Base-by-base conservation (phyloP, 23 tunicate species). In the Pegea sp. region DNA sequence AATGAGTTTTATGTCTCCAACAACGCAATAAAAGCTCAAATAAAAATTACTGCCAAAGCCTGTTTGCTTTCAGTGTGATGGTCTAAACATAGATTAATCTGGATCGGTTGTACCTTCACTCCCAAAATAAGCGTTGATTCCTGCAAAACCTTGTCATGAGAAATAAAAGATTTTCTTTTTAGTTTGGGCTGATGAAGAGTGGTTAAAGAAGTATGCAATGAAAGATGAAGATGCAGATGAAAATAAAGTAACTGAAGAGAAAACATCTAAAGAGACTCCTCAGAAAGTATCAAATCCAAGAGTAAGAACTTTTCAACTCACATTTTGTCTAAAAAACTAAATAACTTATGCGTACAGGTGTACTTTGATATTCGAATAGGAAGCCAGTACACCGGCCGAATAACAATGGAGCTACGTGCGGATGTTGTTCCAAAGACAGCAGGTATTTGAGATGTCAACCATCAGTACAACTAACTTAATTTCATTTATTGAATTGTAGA, bases 161-260 rank as follows among this genome's bases (percentile, higher is more conserved):
- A n/a, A n/a, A n/a, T n/a, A n/a, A 16, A 11, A 48, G 46, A 52
- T 49, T 13, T 54, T 62, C 11, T 11, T n/a, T 57, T 2, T 24
- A 57, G 98, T 90, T 11, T 90, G 98, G 98, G 98, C 98, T 30
- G 98, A 90, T 72, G 98, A 90, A 33, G 89, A 81, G 21, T 90
- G 98, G 98, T 44, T 90, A 54, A 81, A 81, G 66, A 90, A 90
- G 59, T 90, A 90, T 32, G 98, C 98, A 3, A 74, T 72, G 70
- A 90, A 78, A 44, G 73, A 72, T 51, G 72, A 78, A 44, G 87
- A 76, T 22, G 72, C 63, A 11, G 64, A 48, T 6, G 65, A 64
- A 19, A 22, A 57, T 20, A 63, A 56, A 51, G 59, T 16, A 1
- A 49, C 58, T 0, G 70, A 33, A 20, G 78, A 59, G 3, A 48